Conservation (phyloP, 1,140 invertebrate genomes). For the Apis laboriosa region DNA sequence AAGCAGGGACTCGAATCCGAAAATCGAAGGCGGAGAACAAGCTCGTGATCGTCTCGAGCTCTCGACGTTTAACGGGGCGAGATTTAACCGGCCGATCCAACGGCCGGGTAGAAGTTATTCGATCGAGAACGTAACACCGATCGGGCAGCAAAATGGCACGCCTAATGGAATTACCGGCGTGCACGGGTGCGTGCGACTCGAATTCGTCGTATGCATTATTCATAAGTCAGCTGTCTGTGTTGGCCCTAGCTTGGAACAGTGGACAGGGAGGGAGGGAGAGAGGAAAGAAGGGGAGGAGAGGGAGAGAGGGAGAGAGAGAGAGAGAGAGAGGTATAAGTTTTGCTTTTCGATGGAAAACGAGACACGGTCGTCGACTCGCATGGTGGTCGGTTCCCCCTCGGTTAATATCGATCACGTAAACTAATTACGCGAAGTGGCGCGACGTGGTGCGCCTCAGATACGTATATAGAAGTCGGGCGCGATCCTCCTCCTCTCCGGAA, state of each 20-base stretch:
- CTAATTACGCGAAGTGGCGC: slow-evolving; percentile 31
- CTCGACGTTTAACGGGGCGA: background rate
- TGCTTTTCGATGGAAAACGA: slow-evolving; percentile 23
- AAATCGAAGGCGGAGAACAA: no score
- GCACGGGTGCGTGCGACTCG: slow-evolving; percentile 63
- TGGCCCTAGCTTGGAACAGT: background rate
- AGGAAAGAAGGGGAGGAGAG: no score
- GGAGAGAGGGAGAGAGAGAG: no score
- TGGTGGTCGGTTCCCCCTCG: background rate
- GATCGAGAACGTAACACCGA: slow-evolving; percentile 50
- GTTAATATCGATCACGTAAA: slow-evolving; percentile 38
- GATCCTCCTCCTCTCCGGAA: background rate
- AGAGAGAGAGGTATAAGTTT: slow-evolving; percentile 9
- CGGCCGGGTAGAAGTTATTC: slow-evolving; percentile 37
- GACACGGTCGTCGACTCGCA: background rate
- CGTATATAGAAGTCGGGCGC: background rate
- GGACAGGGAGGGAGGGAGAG: no score
- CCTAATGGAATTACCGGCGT: slow-evolving; percentile 63
- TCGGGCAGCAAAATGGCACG: slow-evolving; percentile 55
- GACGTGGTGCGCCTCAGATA: background rate
- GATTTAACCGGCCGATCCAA: slow-evolving; percentile 12
- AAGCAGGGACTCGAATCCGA: no score
- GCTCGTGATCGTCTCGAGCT: background rate
- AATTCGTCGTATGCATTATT: slow-evolving; percentile 66
- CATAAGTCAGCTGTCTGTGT: slow-evolving; percentile 52